Evolutionary conservation across 2,113 vertebrate genomes (phyloP).

Genomic region (Argyrosomus japonicus): DNA sequence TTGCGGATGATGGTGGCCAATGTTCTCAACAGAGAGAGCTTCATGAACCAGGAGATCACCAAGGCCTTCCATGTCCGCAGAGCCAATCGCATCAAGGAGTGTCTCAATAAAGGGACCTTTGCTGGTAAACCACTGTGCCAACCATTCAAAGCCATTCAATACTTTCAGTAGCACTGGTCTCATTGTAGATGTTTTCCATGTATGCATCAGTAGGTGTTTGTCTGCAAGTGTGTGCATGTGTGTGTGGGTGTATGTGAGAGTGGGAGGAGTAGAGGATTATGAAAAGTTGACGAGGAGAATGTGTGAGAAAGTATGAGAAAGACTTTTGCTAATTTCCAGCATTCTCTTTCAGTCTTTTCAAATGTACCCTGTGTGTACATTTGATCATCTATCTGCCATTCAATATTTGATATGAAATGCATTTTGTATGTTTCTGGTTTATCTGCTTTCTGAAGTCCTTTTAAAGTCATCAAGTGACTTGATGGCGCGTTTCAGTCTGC

Average conservation of each 20-base stretch:
- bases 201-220: constrained; percentile 37
- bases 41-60: constrained; percentile 97
- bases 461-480: constrained; percentile 39
- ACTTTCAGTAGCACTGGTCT: constrained; percentile 18
- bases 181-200: constrained; percentile 42
- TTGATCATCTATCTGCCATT: constrained; percentile 39
- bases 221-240: background rate
- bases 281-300: constrained; percentile 1
- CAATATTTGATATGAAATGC: constrained; percentile 37
- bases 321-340: constrained; percentile 16
- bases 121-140: constrained; percentile 83
- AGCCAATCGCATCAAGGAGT: constrained; percentile 94
- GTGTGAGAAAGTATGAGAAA: background rate
- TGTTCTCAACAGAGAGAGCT: constrained; percentile 92
- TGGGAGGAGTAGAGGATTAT: background rate
- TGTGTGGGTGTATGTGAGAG: background rate
- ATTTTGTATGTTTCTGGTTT: constrained; percentile 29
- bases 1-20: constrained; percentile 95
- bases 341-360: constrained; percentile 51
- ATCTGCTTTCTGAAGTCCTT: constrained; percentile 18
- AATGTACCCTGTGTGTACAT: constrained; percentile 66
- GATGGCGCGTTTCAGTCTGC: constrained; percentile 49
- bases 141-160: background rate
- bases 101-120: constrained; percentile 89
- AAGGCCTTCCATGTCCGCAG: constrained; percentile 94